A percentile compares a stretch with the other conserved stretches of the same genome.
Evolutionary conservation across 2,113 vertebrate genomes (phyloP).

Genomic region (Brevimyrus niger): DNA sequence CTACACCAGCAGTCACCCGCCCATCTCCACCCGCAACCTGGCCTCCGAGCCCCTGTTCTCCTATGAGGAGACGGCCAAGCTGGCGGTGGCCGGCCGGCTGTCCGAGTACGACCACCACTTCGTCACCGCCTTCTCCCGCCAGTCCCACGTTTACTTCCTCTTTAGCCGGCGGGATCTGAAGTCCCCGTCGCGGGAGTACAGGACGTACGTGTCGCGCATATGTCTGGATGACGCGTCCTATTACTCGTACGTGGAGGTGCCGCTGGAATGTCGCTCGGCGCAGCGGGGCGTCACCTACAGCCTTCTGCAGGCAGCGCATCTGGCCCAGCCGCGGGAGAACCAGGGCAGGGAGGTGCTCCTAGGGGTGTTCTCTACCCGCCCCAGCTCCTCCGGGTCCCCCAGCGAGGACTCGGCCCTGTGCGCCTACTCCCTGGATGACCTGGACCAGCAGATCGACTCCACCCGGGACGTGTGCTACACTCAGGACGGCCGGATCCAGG

Average conservation of each 20-base stretch:
- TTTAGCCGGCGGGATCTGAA: constrained; percentile 90
- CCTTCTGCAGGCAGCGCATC: constrained; percentile 80
- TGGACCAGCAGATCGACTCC: constrained; percentile 75
- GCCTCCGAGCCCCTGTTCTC: constrained; percentile 81
- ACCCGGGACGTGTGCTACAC: constrained; percentile 92
- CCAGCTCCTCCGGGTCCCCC: constrained; percentile 58
- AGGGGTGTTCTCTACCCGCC: constrained; percentile 75
- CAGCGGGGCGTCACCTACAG: constrained; percentile 59
- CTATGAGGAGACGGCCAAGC: constrained; percentile 90
- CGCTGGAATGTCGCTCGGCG: constrained; percentile 65
- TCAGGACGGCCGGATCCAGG: constrained; percentile 63
- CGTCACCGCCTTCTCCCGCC: constrained; percentile 70
- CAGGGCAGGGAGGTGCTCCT: constrained; percentile 67
- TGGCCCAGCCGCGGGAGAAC: constrained; percentile 54
- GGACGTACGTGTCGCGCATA: constrained; percentile 81
- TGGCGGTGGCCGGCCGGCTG: constrained; percentile 80
- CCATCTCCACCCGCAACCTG: constrained; percentile 86
- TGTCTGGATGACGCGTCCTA: constrained; percentile 87
- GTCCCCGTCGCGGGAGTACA: constrained; percentile 74
- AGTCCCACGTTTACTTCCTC: constrained; percentile 77
- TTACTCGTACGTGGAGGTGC: constrained; percentile 92
- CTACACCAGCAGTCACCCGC: constrained; percentile 87
- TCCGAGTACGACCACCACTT: constrained; percentile 96
- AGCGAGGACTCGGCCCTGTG: constrained; percentile 79
- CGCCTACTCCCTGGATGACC: constrained; percentile 72